Base-by-base conservation (phyloP, 2,888 invertebrate genomes). In the Drosophila quasianomalipes region DNA sequence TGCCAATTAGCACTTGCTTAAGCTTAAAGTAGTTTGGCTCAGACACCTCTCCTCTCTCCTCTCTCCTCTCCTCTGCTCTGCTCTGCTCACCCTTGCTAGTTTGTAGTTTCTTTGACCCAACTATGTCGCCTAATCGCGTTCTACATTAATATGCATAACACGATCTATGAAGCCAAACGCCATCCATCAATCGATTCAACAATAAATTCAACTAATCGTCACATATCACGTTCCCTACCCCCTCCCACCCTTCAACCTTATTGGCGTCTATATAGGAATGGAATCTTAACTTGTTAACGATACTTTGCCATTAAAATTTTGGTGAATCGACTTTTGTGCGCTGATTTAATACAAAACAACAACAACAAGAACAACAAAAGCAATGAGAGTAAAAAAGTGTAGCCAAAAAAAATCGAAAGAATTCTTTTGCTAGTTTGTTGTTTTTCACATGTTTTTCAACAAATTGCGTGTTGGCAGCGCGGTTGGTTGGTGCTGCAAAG, bases 171-270 rank as follows among this genome's bases (percentile, higher is more conserved):
- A 16, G 60, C 54, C 59, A 70, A 58, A 53, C 63, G 51, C 70
- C 69, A 81, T 81, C 71, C 72, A 82, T 82, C 82, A 82, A 84
- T 82, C 66, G 74, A 78, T 74, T 68, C 55, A n/a, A 49, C 72
- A 71, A 82, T 82, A 82, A 82, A 81, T 82, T 63, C 72, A 72
- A 59, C 74, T 82, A 82, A 84, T 78, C 85, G 74, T 22, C 64
- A 62, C 70, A 67, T 62, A 74, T 74, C 82, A 79, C 80, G 80
- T 79, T 62, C 31, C 22, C 52, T 41, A 39, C 1, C 26, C 26
- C 16, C 16, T 4, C 9, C 26, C 47, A 47, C 4, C 26, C 4
- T 3, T 9, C 14, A 19, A 39, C 14, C 28, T 30, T 30, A 16
- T 30, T n/a, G 39, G n/a, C 39, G 3, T 47, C 47, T 26, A 26